These are phyloP conservation scores for Steinernema khuongi DNA, from an alignment of 1,140 invertebrate genomes.

Conservation along the genomic window DNA sequence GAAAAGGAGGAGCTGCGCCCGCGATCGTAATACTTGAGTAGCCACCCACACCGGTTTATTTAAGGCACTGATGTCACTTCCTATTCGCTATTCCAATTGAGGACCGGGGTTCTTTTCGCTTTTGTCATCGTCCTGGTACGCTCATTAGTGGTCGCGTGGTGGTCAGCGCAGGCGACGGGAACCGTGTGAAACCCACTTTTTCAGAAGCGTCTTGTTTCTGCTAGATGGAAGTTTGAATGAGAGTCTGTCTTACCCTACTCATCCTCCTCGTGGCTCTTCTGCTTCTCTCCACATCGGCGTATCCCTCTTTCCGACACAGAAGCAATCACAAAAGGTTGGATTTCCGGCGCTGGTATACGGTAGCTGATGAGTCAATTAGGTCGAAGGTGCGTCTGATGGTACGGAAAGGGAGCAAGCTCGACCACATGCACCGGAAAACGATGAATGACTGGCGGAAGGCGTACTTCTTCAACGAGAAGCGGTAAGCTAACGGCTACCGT, in stretches of 20 bases:
- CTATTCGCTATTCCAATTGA: not conserved
- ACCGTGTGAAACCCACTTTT: not conserved
- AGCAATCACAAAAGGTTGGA: not conserved
- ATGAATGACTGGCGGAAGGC: not conserved
- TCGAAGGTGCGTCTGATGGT: not conserved
- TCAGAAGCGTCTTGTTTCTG: not conserved
- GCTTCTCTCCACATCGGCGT: not conserved
- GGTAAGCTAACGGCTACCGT: not conserved
- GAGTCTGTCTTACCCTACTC: not conserved
- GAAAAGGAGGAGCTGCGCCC: slow-evolving; percentile 5
- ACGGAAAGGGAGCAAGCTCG: not conserved
- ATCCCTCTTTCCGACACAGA: not conserved
- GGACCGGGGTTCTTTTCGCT: not conserved
- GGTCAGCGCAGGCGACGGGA: not conserved
- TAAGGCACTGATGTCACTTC: slow-evolving; percentile 12
- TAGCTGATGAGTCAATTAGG: not conserved
- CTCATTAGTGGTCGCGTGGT: not conserved
- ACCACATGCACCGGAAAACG: not conserved
- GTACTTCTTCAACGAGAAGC: not conserved
- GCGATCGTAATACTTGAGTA: slow-evolving; percentile 8
- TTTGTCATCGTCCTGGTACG: not conserved
- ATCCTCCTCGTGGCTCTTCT: not conserved
- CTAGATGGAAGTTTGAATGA: not conserved
- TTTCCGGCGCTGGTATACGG: not conserved
- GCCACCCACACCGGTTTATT: slow-evolving; percentile 14